Conservation (phyloP, 2,113 vertebrate species). For the Pelobates fuscus region DNA sequence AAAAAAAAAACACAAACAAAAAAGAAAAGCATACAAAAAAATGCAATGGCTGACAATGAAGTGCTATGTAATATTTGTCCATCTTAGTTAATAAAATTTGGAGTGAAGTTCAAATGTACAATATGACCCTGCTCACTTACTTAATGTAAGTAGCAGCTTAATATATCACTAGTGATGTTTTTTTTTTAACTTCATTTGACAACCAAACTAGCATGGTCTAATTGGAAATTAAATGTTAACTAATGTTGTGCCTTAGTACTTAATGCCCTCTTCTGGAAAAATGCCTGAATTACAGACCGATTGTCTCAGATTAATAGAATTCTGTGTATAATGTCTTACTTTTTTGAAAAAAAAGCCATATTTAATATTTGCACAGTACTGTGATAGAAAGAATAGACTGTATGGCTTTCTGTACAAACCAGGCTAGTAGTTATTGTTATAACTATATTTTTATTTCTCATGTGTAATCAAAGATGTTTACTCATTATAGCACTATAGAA, state of each 20-base stretch:
- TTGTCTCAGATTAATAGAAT: conserved; percentile 43
- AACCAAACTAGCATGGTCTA: conserved; percentile 78
- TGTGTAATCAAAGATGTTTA: conserved; percentile 56
- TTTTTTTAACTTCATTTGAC: conserved; percentile 58
- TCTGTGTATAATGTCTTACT: conserved; percentile 52
- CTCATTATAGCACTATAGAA: conserved; percentile 55
- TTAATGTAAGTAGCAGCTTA: conserved; percentile 72
- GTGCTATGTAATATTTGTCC: conserved; percentile 57
- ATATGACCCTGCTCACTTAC: conserved; percentile 66
- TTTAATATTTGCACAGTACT: conserved; percentile 71
- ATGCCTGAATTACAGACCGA: conserved; percentile 61
- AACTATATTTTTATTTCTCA: conserved; percentile 50
- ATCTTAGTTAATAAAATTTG: conserved; percentile 52
- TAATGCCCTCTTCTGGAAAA: conserved; percentile 72
- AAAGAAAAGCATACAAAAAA: conserved; percentile 46
- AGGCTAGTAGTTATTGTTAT: conserved; percentile 49
- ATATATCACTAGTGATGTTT: conserved; percentile 64
- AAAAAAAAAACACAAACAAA: too few relatives aligned
- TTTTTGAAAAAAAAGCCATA: conserved; percentile 70
- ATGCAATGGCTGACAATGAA: conserved; percentile 54
- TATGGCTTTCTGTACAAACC: conserved; percentile 61
- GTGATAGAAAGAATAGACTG: conserved; percentile 65
- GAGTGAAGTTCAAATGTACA: conserved; percentile 63
- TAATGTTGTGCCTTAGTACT: conserved; percentile 85
- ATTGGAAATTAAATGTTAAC: conserved; percentile 63